Base-by-base conservation (phyloP, 2,888 invertebrate genomes). In the Melanostoma mellinum region DNA sequence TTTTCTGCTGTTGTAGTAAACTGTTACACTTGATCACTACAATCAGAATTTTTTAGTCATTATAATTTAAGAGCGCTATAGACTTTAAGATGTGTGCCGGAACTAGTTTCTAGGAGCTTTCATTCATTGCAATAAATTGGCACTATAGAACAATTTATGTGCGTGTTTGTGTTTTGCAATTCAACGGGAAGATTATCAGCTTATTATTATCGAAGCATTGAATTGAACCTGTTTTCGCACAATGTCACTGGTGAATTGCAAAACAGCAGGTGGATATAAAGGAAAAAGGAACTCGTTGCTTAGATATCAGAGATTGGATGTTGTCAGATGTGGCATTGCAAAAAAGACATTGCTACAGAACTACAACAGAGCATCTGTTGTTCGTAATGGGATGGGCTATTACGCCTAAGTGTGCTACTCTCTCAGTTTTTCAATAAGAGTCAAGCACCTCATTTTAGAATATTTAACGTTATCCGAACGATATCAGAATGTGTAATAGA, bases 21-120 rank as follows among this genome's bases (percentile, higher is more conserved):
- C 68, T 79, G 79, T 74, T 79, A 74, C 56, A 79, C 74, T 79
- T 56, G 56, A 75, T 79, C 63, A 60, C 61, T 76, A 53, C 6
- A 61, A 61, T 40, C 55, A 65, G 75, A 65, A 71, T 63, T 71
- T 75, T 46, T 60, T 46, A 44, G 42, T 69, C 42, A 52, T 68
- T 67, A 69, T 69, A 69, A 67, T 69, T 75, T 44, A 48, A 60
- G 60, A 60, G 44, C 60, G 38, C 35, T 40, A n/a, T 42, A 4
- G 10, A 0, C 6, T 52, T 36, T 36, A 6, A 30, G 6, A 48
- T 3, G 30, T 33, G 40, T 58, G 40, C 40, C 40, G 36, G 38
- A 50, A 50, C 60, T 44, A 48, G 40, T 71, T 50, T 48, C 71
- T 44, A 6, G 42, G 32, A 60, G 63, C 56, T 53, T 69, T 80